Conservation (phyloP, 2,113 vertebrate genomes). For the Phylloscopus trochiloides region DNA sequence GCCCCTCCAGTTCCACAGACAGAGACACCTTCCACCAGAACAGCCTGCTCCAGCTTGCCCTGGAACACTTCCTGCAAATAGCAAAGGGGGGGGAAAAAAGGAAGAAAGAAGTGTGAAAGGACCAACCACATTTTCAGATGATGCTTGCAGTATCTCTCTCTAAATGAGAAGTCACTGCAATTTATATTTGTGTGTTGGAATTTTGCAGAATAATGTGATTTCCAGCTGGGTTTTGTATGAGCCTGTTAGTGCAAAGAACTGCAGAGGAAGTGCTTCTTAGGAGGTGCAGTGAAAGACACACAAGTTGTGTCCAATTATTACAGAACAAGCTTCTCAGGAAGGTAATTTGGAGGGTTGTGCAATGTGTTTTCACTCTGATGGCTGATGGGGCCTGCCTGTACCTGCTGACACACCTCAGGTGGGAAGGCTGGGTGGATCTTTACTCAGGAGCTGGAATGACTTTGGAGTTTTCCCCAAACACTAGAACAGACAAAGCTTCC, state of each 20-base stretch:
- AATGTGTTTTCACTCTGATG: constrained; percentile 8
- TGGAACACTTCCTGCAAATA: neutral
- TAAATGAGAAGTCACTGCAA: neutral
- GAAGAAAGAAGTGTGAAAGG: neutral
- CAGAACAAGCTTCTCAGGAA: neutral
- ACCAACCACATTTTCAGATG: neutral
- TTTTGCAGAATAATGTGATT: neutral
- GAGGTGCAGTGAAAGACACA: neutral
- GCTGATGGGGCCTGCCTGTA: neutral
- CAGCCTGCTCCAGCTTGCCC: neutral
- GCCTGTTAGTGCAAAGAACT: neutral
- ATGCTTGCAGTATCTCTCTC: neutral
- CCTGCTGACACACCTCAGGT: neutral
- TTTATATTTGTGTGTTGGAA: neutral
- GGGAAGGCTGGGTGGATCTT: neutral
- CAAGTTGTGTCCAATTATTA: neutral
- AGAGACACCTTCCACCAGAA: neutral
- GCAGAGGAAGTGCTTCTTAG: neutral
- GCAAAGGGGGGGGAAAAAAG: fast-evolving
- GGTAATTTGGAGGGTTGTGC: neutral
- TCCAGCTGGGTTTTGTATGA: neutral
- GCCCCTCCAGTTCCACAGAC: neutral
- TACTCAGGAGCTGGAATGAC: neutral
- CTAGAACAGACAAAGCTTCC: neutral
- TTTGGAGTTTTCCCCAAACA: neutral